Evolutionary conservation across 2,888 invertebrate species (phyloP), one percentile per base, ranked within the genome.

Genomic region (Tortricodes alternella): DNA sequence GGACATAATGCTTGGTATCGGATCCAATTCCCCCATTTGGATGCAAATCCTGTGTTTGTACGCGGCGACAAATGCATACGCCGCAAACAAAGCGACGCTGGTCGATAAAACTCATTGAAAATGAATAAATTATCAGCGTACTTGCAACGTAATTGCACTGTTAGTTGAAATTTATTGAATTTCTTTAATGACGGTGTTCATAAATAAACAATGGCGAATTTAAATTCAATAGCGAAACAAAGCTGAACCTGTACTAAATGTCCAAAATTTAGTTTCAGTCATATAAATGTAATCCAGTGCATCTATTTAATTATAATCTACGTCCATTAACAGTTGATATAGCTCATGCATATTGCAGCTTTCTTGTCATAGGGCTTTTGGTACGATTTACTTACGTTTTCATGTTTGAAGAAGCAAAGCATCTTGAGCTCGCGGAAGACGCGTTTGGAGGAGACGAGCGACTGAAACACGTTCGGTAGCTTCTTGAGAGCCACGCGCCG

Each of bases 391-490:
- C 97, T 96, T 91, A 99, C 99, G 92, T 99, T 99, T 92, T 99
- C 99, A 91, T 99, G 99, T 93, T 98, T 98, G 93, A 99, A 99
- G 92, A 98, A 98, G 90, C 98, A 98, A 67, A 99, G 94, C 99
- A 99, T 99, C 92, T 98, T 97, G 80, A 99, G 94, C 92, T 99
- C 99, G 71, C 99, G 94, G 92, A 99, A 99, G 74, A 99, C 99
- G 76, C 99, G 94, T 87, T 99, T 99, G 85, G 98, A 98, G 77
- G 99, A 99, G 78, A 99, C 98, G 84, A 99, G 94, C 81, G 99
- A 99, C 92, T 99, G 99, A 94, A 99, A 99, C 89, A 99, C 99
- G 93, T 99, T 99, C 71, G 99, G 99, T 93, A 99, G 95, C 93
- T 99, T 99, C 92, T 99, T 99, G 76, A 99, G 94, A 68, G 99